Base-by-base conservation (phyloP, 2,888 invertebrate genomes). In the Sycophila texana region DNA sequence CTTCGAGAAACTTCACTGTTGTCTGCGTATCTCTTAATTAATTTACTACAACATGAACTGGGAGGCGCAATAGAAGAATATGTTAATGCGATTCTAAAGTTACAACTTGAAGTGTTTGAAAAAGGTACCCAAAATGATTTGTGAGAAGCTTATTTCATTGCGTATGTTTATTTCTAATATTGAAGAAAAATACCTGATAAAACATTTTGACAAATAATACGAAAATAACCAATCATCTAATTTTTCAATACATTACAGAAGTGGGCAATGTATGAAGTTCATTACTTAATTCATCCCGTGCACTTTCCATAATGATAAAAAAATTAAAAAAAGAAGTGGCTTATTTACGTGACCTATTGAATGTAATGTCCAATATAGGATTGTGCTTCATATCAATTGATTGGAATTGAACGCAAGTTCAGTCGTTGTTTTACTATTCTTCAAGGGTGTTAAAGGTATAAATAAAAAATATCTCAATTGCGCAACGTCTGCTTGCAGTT, bases 341-440 rank as follows among this genome's bases (percentile, higher is more conserved):
- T 26, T 68, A 73, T n/a, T n/a, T n/a, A n/a, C n/a, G 63, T 57
- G 74, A 74, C 63, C 63, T 49, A 63, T 74, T 78, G 74, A 55
- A 74, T 18, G 77, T 18, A 13, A 68, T 55, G 51, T 30, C 30
- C 58, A 65, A 72, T 26, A 30, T 71, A 65, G 47, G 20, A n/a
- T 26, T 12, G 30, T 66, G 14, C 30, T 14, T 18, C 14, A 47
- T 71, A 77, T 72, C 66, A 71, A 77, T 77, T 51, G n/a, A 12
- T 20, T n/a, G n/a, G n/a, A n/a, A n/a, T n/a, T n/a, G n/a, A n/a
- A n/a, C n/a, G n/a, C n/a, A n/a, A 12, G 5, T 58, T 20, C 13
- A 22, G 2, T 13, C 1, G n/a, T 49, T 22, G 2, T 18, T 53
- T n/a, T 57, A 20, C 58, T 68, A 18, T 22, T 61, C 20, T 68